Conservation (phyloP, 2,797 vertebrate species). For the Pangasius krempfi region DNA sequence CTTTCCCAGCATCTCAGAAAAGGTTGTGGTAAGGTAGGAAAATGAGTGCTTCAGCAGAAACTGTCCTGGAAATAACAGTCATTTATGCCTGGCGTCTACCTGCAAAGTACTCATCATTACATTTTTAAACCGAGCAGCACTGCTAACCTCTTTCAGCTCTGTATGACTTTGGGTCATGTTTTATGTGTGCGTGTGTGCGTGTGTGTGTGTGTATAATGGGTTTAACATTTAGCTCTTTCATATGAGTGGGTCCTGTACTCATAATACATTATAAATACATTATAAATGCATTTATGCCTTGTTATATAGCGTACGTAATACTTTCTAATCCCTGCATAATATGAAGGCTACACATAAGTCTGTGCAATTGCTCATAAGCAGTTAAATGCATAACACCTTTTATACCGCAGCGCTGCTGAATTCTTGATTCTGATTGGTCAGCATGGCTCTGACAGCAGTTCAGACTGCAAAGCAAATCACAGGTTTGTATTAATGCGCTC, state of each 20-base stretch:
- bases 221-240: background rate
- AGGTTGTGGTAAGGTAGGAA: background rate
- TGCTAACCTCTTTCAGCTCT: background rate
- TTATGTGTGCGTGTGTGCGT: background rate
- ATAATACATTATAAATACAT: background rate
- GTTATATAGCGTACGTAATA: background rate
- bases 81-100: background rate
- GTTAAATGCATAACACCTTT: background rate
- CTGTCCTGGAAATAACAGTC: constrained; percentile 27
- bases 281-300: too few relatives aligned
- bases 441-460: background rate
- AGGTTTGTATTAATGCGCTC: background rate
- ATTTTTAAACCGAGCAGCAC: constrained; percentile 6
- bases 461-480: background rate
- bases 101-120: background rate
- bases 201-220: background rate
- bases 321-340: background rate
- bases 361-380: background rate
- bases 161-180: background rate
- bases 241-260: background rate
- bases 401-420: background rate
- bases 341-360: background rate
- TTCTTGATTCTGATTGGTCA: background rate
- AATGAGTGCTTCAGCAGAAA: constrained; percentile 8
- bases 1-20: background rate